A percentile compares a stretch with the other conserved stretches of the same genome.
Conservation (phyloP, 2,113 vertebrate genomes). For the Trochalopteron elliotii region DNA sequence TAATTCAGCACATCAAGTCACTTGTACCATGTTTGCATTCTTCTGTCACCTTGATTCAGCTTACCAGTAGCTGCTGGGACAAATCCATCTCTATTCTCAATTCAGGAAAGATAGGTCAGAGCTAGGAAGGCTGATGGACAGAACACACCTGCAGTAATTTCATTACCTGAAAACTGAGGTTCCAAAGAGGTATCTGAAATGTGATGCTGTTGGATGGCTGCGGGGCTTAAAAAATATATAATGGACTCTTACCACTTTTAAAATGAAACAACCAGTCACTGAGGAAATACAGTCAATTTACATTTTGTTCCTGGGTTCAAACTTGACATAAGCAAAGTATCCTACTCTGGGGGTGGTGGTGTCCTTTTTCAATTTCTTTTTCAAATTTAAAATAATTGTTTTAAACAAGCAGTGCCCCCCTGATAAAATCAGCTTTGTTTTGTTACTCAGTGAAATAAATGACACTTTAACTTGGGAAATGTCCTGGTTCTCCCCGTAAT, state of each 20-base stretch:
- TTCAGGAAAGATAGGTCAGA: conserved; percentile 20
- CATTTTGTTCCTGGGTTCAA: not conserved
- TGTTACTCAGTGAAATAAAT: not conserved
- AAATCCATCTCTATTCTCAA: not conserved
- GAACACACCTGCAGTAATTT: not conserved
- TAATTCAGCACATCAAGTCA: conserved; percentile 8
- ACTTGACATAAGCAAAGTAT: not conserved
- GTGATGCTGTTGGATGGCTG: conserved; percentile 41
- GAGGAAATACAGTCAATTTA: not conserved
- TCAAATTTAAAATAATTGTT: not conserved
- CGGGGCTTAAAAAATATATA: not conserved
- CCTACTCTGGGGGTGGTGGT: not conserved
- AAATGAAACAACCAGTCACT: not conserved
- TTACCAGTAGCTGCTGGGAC: conserved; percentile 25
- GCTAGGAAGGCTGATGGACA: conserved; percentile 19
- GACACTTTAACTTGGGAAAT: not conserved
- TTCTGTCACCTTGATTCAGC: conserved; percentile 16
- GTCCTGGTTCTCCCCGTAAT: not conserved
- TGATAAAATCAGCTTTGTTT: not conserved
- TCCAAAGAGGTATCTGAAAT: conserved; percentile 45
- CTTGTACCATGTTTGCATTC: not conserved
- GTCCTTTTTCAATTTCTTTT: not conserved
- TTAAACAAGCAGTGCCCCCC: not conserved
- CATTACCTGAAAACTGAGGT: conserved; percentile 27
- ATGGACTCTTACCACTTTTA: not conserved